Conservation (phyloP, 2,797 vertebrate genomes). For the Peromyscus eremicus region DNA sequence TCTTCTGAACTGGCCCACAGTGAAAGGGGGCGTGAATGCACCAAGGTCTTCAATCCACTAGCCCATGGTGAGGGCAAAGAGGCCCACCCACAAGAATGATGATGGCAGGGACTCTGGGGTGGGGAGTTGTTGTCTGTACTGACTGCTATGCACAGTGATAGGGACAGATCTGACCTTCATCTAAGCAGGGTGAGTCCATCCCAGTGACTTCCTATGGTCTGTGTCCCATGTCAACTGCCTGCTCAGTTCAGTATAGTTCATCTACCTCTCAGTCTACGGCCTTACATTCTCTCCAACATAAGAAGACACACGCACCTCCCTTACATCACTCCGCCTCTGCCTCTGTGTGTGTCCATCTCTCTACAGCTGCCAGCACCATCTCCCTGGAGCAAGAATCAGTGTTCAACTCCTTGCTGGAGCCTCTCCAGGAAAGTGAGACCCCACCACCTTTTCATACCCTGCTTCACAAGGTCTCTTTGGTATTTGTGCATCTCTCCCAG, state of each 20-base stretch:
- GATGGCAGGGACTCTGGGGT: too few relatives aligned
- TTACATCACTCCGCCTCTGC: not conserved
- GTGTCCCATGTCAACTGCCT: too few relatives aligned
- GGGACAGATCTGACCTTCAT: rapidly evolving
- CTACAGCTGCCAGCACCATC: not conserved
- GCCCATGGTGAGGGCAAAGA: not conserved
- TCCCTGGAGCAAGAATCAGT: not conserved
- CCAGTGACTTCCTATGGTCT: rapidly evolving
- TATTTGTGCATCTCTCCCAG: not conserved
- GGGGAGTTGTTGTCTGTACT: too few relatives aligned
- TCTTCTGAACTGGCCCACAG: not conserved
- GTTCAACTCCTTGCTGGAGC: not conserved
- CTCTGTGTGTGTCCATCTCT: rapidly evolving
- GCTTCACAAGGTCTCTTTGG: not conserved
- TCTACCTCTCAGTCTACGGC: not conserved
- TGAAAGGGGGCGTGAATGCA: rapidly evolving
- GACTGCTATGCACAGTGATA: rapidly evolving
- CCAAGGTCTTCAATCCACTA: not conserved
- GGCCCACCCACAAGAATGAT: not conserved
- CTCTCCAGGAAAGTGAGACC: not conserved
- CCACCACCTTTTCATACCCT: not conserved
- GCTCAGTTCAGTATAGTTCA: not conserved
- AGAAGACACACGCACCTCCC: not conserved
- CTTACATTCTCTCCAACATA: not conserved
- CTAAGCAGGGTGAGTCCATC: rapidly evolving